Conservation (phyloP, 2,113 vertebrate species). For the Reinhardtius hippoglossoides region DNA sequence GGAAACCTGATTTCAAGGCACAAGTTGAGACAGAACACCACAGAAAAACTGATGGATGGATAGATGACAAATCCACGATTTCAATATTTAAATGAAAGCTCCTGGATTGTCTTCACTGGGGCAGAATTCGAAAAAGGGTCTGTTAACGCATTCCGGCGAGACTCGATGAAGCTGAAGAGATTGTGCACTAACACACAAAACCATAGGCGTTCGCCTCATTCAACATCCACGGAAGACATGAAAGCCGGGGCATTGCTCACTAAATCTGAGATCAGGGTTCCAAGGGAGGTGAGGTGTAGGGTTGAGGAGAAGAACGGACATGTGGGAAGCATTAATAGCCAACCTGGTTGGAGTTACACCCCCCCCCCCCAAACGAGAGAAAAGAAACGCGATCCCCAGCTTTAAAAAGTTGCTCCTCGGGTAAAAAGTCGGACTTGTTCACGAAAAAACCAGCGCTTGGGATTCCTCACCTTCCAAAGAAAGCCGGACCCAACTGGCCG, state of each 20-base stretch:
- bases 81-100: too few species aligned
- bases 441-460: slow-evolving; percentile 8
- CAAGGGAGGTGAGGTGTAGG: slow-evolving; percentile 1
- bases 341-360: slow-evolving; percentile 58
- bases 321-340: slow-evolving; percentile 28
- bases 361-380: neutral
- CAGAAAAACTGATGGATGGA: neutral
- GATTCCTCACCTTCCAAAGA: slow-evolving; percentile 62
- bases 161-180: neutral
- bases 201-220: neutral
- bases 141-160: neutral
- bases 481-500: neutral
- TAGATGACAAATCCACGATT: neutral
- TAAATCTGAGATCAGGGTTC: slow-evolving; percentile 11
- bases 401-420: slow-evolving; percentile 31
- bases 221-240: neutral
- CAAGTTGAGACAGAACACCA: neutral
- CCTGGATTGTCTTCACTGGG: neutral
- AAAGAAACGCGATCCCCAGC: slow-evolving; percentile 15
- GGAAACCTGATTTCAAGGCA: neutral
- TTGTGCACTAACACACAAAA: neutral
- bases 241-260: neutral
- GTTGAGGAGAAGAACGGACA: slow-evolving; percentile 25
- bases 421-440: slow-evolving; percentile 12
- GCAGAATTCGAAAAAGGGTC: neutral